A percentile compares a stretch with the other conserved stretches of the same genome.
phyloP scores from a whole-genome alignment of 2,888 invertebrate species.

The Philhelius pedissequus region DNA sequence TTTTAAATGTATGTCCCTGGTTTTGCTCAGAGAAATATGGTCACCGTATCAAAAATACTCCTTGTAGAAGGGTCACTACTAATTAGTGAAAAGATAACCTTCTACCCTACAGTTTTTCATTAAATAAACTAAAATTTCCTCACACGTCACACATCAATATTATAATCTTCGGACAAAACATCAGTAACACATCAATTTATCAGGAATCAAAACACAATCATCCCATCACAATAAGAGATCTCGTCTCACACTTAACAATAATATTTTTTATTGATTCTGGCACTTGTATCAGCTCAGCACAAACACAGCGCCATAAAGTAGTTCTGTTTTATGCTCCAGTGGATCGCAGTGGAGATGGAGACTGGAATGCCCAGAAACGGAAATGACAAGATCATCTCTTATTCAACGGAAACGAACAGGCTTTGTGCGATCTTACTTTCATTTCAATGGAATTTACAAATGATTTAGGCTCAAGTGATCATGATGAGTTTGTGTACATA shows the following conservation, averaged over 20 bases:
- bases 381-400: constrained; percentile 37
- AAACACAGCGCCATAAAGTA: constrained; percentile 47
- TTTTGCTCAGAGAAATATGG: too few species aligned
- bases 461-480: constrained; percentile 16
- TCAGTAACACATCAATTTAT: neutral
- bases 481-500: constrained; percentile 30
- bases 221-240: constrained; percentile 2
- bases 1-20: too few species aligned
- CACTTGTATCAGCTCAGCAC: constrained; percentile 23
- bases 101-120: neutral
- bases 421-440: constrained; percentile 26
- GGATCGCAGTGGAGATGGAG: too few species aligned
- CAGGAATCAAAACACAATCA: constrained; percentile 17
- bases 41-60: too few species aligned
- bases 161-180: neutral
- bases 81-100: neutral
- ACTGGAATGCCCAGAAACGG: constrained; percentile 28
- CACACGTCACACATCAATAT: neutral
- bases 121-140: neutral
- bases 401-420: neutral
- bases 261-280: constrained; percentile 51
- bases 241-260: constrained; percentile 26
- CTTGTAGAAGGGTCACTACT: too few species aligned
- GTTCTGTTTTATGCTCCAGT: constrained; percentile 1
- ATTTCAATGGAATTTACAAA: constrained; percentile 63